Evolutionary conservation across 2,797 vertebrate genomes (phyloP).

Genomic region (Paramormyrops hopkinsi): DNA sequence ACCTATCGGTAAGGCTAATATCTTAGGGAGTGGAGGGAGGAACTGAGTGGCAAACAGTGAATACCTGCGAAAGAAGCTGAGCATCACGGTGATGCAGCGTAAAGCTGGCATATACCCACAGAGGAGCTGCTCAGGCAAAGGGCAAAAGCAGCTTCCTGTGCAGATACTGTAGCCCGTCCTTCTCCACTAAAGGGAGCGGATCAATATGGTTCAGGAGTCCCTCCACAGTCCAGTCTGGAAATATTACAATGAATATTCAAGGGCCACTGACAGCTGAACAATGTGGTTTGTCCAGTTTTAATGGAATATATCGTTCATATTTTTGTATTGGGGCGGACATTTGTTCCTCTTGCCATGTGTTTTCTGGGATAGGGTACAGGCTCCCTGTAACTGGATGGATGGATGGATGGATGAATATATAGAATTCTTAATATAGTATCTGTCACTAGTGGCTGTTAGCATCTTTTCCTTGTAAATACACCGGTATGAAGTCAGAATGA

Average conservation of each 20-base stretch:
- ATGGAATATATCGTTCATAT: not conserved
- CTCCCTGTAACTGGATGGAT: not conserved
- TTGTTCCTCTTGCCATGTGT: not conserved
- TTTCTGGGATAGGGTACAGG: not conserved
- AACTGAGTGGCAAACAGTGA: not conserved
- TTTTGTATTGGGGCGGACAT: not conserved
- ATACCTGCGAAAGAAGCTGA: not conserved
- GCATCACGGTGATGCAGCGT: not conserved
- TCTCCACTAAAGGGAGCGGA: not conserved
- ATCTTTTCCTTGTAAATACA: not conserved
- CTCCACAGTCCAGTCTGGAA: not conserved
- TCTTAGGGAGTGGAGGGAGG: conserved; percentile 1
- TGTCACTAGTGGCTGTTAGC: not conserved
- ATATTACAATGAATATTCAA: not conserved
- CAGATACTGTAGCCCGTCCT: not conserved
- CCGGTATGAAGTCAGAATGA: not conserved
- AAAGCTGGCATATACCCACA: not conserved
- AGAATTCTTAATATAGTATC: not conserved
- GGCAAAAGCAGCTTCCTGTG: not conserved
- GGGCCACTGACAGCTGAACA: not conserved
- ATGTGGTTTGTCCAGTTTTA: not conserved
- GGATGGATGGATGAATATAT: not conserved
- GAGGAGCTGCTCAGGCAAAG: not conserved
- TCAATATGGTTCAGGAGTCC: not conserved
- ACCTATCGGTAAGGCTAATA: conserved; percentile 22